Evolutionary conservation across 1,140 invertebrate species (phyloP).

Genomic region (Platyscapa corneri): DNA sequence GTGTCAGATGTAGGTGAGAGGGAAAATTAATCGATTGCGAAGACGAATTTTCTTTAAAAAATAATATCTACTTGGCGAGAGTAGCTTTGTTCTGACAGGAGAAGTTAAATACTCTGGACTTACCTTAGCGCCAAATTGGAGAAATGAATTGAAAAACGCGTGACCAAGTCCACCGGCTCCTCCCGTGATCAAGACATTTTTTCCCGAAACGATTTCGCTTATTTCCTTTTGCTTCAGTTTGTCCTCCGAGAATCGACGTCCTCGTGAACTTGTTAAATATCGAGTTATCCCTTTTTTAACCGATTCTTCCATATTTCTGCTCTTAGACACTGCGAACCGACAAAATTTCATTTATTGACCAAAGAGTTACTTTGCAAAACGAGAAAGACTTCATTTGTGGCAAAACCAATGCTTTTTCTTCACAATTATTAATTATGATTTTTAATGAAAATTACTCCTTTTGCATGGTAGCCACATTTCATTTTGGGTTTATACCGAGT

Average conservation of each 20-base stretch:
- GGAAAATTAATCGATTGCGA: no score
- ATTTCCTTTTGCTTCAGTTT: conserved; percentile 64
- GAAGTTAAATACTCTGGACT: conserved; percentile 43
- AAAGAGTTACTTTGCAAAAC: no score
- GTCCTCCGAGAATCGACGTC: conserved; percentile 62
- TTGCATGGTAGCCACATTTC: no score
- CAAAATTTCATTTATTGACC: neutral
- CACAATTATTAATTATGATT: no score
- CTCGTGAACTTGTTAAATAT: neutral
- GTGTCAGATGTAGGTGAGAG: no score
- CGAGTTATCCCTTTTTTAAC: neutral
- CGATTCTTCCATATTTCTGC: neutral
- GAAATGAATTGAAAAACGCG: conserved; percentile 67
- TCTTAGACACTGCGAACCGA: neutral
- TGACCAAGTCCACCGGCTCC: conserved; percentile 73
- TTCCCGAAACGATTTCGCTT: conserved; percentile 62
- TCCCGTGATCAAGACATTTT: conserved; percentile 74
- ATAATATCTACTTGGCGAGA: no score
- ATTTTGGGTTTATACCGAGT: no score
- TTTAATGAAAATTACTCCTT: no score
- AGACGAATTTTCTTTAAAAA: no score
- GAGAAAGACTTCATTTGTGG: no score
- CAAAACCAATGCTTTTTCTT: no score
- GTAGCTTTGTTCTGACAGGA: no score
- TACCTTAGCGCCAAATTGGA: conserved; percentile 71